Evolutionary conservation across 2,113 vertebrate genomes (phyloP).

Genomic region (Oceanites oceanicus): DNA sequence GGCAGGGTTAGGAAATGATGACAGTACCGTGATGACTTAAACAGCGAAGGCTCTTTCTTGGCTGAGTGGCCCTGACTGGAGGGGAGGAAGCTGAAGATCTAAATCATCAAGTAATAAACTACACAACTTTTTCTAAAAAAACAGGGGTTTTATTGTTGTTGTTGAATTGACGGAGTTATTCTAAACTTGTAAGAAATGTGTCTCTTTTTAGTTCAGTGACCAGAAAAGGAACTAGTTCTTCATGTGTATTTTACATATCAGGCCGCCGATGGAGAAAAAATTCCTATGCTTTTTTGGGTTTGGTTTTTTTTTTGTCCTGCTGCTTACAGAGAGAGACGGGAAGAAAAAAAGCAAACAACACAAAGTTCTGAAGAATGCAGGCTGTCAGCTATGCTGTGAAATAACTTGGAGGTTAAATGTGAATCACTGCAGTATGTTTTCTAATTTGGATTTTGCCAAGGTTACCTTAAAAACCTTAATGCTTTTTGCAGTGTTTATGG

Average conservation of each 20-base stretch:
- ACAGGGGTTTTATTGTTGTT: conserved; percentile 23
- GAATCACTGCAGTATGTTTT: conserved; percentile 53
- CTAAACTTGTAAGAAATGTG: conserved; percentile 56
- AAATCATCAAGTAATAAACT: conserved; percentile 61
- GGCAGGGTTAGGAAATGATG: conserved; percentile 31
- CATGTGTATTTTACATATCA: conserved; percentile 19
- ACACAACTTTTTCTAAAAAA: conserved; percentile 32
- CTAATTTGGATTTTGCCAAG: conserved; percentile 48
- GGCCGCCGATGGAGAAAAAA: conserved; percentile 41
- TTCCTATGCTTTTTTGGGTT: background rate
- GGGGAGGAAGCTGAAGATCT: conserved; percentile 26
- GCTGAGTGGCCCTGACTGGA: conserved; percentile 19
- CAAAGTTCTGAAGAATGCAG: conserved; percentile 54
- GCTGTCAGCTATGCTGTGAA: conserved; percentile 35
- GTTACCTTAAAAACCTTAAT: conserved; percentile 51
- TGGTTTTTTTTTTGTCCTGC: background rate
- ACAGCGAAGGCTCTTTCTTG: conserved; percentile 54
- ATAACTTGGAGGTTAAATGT: conserved; percentile 61
- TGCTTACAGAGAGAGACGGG: background rate
- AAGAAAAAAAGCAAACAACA: conserved; percentile 17
- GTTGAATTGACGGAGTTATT: conserved; percentile 67
- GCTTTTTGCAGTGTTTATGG: conserved; percentile 54
- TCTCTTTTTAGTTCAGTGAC: conserved; percentile 56
- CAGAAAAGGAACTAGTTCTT: conserved; percentile 58
- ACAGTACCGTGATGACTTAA: conserved; percentile 45